Conservation (phyloP, 2,113 vertebrate genomes). For the Mastomys natalensis region DNA sequence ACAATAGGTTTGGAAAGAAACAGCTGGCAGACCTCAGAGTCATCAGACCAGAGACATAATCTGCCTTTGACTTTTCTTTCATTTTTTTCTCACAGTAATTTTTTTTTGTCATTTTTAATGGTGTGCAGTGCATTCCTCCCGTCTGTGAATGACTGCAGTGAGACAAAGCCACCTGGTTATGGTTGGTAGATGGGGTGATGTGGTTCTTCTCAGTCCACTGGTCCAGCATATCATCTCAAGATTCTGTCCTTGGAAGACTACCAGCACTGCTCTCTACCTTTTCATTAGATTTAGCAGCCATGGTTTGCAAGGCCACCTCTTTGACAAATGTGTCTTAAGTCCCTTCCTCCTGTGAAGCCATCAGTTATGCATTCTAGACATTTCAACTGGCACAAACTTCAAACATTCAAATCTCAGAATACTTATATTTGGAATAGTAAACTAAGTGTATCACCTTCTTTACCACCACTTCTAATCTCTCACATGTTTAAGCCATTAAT, state of each 20-base stretch:
- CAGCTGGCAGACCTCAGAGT: not conserved
- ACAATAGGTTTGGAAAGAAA: not conserved
- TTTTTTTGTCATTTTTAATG: not conserved
- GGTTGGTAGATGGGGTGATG: not conserved
- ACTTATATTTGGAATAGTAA: not conserved
- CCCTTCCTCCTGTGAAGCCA: not conserved
- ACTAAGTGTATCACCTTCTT: not conserved
- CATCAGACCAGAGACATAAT: not conserved
- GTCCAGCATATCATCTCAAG: not conserved
- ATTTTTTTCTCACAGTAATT: not conserved
- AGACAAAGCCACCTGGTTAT: not conserved
- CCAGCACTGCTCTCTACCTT: not conserved
- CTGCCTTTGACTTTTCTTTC: not conserved
- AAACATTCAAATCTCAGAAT: not conserved
- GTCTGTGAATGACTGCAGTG: not conserved
- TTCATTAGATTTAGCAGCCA: not conserved
- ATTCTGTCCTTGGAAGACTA: constrained; percentile 17
- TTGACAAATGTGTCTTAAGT: not conserved
- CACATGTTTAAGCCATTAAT: not conserved
- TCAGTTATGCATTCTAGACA: constrained; percentile 41
- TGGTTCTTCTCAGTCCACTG: not conserved
- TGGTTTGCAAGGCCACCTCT: not conserved
- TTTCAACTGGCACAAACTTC: not conserved
- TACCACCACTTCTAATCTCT: not conserved
- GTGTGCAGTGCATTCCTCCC: not conserved